A percentile compares a stretch with the other conserved stretches of the same genome.
Conservation (phyloP, 2,888 invertebrate genomes). For the Drosophila paucipuncta region DNA sequence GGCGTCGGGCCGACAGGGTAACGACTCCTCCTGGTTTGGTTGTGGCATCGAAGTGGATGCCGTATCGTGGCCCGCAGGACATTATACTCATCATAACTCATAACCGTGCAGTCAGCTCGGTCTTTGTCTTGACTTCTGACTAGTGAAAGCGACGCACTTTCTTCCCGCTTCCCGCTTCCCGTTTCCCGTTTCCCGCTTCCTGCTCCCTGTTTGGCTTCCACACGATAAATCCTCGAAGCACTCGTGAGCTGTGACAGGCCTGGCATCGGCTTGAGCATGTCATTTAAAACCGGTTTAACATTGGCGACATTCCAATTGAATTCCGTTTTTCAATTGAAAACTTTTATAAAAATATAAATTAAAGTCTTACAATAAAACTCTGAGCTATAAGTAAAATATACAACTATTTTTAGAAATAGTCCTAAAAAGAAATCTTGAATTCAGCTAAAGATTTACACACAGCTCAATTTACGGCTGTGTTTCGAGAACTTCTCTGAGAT, state of each 20-base stretch:
- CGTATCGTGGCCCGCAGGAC: constrained; percentile 57
- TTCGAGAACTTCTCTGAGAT: background rate
- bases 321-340: background rate
- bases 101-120: constrained; percentile 33
- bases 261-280: constrained; percentile 38
- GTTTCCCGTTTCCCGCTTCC: background rate
- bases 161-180: constrained; percentile 35
- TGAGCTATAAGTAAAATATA: background rate
- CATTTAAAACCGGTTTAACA: constrained; percentile 54
- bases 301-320: background rate
- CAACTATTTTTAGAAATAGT: background rate
- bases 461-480: background rate
- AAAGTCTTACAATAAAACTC: background rate
- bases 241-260: constrained; percentile 56
- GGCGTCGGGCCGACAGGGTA: constrained; percentile 10
- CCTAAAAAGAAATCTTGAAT: background rate
- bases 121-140: constrained; percentile 20
- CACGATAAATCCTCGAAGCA: constrained; percentile 67
- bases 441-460: background rate
- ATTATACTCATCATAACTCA: constrained; percentile 56
- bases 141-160: constrained; percentile 54
- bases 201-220: constrained; percentile 62
- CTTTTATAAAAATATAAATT: background rate
- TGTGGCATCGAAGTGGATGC: constrained; percentile 46
- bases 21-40: constrained; percentile 47